Conservation (phyloP, 2,888 invertebrate genomes). For the Zootermopsis nevadensis region DNA sequence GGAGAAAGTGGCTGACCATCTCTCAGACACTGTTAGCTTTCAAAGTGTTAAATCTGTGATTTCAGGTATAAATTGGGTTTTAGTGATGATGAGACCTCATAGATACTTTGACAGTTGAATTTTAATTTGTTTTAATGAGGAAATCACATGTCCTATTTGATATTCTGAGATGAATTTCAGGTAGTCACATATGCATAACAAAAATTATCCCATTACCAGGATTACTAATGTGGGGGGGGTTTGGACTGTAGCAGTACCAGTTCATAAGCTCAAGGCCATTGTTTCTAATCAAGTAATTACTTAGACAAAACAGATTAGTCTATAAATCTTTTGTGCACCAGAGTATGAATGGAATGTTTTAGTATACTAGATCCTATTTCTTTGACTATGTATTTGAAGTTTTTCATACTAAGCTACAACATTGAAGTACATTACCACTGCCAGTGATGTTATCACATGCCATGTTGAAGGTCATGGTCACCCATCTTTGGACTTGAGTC, state of each 20-base stretch:
- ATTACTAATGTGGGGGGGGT: not conserved
- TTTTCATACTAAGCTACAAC: not conserved
- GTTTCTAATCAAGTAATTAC: not conserved
- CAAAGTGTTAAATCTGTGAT: no score
- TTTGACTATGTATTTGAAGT: not conserved
- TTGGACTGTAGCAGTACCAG: not conserved
- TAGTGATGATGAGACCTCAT: no score
- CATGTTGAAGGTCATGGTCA: conserved; percentile 12
- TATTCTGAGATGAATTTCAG: no score
- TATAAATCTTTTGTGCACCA: not conserved
- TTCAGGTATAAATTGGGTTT: no score
- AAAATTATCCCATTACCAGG: not conserved
- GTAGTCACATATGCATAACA: no score
- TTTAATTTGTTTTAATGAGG: no score
- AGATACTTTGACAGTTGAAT: no score
- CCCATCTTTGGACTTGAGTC: not conserved
- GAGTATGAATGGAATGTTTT: not conserved
- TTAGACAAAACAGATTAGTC: not conserved
- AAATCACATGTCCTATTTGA: not conserved
- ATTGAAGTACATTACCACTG: not conserved
- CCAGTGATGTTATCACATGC: conserved; percentile 6
- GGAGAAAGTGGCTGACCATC: no score
- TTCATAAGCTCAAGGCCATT: not conserved
- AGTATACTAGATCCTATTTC: not conserved
- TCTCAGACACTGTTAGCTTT: no score